Conservation (phyloP, 1,140 invertebrate genomes). For the Frieseomelitta varia region DNA sequence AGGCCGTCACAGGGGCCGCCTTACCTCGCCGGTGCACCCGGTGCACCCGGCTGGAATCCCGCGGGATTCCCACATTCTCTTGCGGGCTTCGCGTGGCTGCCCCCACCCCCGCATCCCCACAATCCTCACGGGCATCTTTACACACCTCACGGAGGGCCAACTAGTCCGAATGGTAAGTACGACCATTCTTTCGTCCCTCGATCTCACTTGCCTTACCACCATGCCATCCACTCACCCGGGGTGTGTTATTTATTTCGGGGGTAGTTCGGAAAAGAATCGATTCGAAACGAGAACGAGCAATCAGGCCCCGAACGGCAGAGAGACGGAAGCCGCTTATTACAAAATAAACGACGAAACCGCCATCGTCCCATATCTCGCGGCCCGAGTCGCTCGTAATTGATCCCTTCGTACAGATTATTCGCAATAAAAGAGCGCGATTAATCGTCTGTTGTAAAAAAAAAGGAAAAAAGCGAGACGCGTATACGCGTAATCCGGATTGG, state of each 20-base stretch:
- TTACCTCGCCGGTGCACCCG: conserved; percentile 72
- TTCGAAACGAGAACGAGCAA: neutral
- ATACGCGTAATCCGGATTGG: neutral
- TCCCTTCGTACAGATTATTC: conserved; percentile 1
- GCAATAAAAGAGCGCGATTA: conserved; percentile 1
- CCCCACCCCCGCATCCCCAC: conserved; percentile 80
- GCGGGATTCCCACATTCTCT: conserved; percentile 79
- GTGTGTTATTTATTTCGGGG: too few species aligned
- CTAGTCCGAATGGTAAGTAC: conserved; percentile 80
- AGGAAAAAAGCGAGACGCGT: too few species aligned
- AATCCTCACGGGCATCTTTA: conserved; percentile 80
- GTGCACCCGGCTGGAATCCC: conserved; percentile 76
- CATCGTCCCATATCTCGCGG: neutral
- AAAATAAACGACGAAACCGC: conserved; percentile 3
- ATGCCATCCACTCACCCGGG: too few species aligned
- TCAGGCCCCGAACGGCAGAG: too few species aligned
- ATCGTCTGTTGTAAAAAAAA: neutral
- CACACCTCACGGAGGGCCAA: conserved; percentile 77
- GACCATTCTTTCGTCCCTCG: too few species aligned
- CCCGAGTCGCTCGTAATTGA: conserved; percentile 18
- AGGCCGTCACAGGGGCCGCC: conserved; percentile 74
- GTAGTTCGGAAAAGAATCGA: too few species aligned
- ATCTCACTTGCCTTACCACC: neutral
- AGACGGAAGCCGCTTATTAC: conserved; percentile 10
- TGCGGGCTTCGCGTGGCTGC: conserved; percentile 80